Conservation (phyloP, 2,113 vertebrate genomes). For the Candoia aspera region DNA sequence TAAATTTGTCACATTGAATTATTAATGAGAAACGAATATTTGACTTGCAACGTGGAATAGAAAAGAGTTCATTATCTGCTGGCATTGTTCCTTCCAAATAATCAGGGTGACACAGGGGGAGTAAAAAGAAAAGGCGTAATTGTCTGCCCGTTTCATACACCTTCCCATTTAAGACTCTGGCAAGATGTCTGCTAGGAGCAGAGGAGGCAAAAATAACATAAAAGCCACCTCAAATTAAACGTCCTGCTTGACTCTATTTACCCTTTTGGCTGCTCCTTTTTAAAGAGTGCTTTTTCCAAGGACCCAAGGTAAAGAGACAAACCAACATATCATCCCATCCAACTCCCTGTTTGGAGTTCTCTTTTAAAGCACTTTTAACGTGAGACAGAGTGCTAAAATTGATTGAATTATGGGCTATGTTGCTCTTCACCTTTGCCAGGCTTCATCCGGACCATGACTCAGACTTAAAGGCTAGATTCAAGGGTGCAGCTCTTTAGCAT, state of each 20-base stretch:
- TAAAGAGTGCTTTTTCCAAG: constrained; percentile 39
- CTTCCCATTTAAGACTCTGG: constrained; percentile 39
- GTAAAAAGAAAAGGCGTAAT: constrained; percentile 51
- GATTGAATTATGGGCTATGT: not conserved
- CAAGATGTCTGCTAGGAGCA: not conserved
- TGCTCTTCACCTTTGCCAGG: not conserved
- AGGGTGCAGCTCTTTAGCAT: not conserved
- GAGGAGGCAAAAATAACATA: not conserved
- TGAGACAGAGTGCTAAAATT: too few relatives aligned
- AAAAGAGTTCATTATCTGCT: constrained; percentile 76
- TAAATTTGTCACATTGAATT: constrained; percentile 84
- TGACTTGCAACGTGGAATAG: constrained; percentile 78
- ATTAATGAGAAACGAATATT: constrained; percentile 81
- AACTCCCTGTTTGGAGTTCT: not conserved
- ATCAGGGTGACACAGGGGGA: constrained; percentile 55
- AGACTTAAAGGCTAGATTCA: not conserved
- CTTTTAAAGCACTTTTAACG: not conserved
- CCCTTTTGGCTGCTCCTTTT: constrained; percentile 35
- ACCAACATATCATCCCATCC: not conserved
- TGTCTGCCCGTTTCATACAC: constrained; percentile 5
- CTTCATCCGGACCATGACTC: not conserved
- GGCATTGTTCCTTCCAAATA: constrained; percentile 71
- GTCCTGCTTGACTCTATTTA: constrained; percentile 49
- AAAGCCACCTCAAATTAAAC: not conserved
- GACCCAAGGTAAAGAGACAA: not conserved